Conservation (phyloP, 1,140 invertebrate species). For the Drosophila tsacasi region DNA sequence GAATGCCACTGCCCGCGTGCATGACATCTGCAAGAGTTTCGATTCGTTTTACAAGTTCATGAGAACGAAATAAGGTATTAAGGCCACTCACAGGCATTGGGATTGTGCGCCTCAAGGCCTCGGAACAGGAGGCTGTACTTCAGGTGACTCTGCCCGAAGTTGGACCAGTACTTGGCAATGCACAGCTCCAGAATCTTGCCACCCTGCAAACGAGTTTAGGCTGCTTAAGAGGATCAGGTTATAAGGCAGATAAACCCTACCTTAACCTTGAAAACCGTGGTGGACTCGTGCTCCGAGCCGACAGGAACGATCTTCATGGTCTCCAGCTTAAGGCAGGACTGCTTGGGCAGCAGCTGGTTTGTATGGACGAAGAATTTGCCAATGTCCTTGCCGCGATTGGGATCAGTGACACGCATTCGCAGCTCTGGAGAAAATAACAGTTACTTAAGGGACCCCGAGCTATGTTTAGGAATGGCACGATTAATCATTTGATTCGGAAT, state of each 20-base stretch:
- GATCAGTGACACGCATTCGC: slow-evolving; percentile 86
- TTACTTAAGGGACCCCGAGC: background rate
- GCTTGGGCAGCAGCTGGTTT: slow-evolving; percentile 92
- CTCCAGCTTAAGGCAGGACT: slow-evolving; percentile 92
- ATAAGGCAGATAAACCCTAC: background rate
- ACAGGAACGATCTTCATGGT: slow-evolving; percentile 92
- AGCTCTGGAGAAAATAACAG: slow-evolving; percentile 74
- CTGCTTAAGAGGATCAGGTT: background rate
- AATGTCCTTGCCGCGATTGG: slow-evolving; percentile 88
- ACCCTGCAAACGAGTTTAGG: slow-evolving; percentile 7
- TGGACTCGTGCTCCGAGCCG: slow-evolving; percentile 88
- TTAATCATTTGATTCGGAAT: no score
- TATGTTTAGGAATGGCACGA: no score
- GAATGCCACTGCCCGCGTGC: slow-evolving; percentile 92
- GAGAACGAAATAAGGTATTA: no score
- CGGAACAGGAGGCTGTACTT: slow-evolving; percentile 93
- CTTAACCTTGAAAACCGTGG: slow-evolving; percentile 89
- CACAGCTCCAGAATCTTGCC: slow-evolving; percentile 92
- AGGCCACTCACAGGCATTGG: slow-evolving; percentile 84
- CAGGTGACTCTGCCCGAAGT: slow-evolving; percentile 90
- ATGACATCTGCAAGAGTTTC: slow-evolving; percentile 85
- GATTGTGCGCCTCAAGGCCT: slow-evolving; percentile 90
- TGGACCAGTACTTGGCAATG: slow-evolving; percentile 97
- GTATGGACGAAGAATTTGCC: slow-evolving; percentile 92
- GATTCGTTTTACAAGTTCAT: background rate